Evolutionary conservation across 2,797 vertebrate genomes (phyloP), one percentile per base, ranked within the genome.

Genomic region (Hafferia zeledoni): DNA sequence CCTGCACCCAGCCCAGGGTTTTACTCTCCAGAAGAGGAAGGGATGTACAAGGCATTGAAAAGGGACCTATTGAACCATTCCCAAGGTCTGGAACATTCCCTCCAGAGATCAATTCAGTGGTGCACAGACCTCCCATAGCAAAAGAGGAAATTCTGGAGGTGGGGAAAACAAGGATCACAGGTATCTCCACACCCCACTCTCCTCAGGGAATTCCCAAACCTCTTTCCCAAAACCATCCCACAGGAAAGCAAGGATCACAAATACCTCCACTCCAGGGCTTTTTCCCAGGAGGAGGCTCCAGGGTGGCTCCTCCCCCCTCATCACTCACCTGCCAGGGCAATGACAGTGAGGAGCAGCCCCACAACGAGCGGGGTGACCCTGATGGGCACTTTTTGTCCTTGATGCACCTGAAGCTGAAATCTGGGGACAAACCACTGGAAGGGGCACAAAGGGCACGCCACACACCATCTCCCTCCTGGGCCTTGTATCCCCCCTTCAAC

Each of bases 61-160:
- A 56, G 35, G 2, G 86, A 43, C 3, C 70, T 41, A 1, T 82
- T 49, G 47, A 17, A 4, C 86, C 86, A 76, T 8, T 18, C 55
- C 78, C 86, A 89, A 9, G 43, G 55, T 8, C 47, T 49, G 2
- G 47, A 13, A 7, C 17, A 8, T 47, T 82, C 86, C 31, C 86
- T 47, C 3, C 3, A 23, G 10, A 89, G 78, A 14, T 70, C 56
- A 2, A 82, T 2, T 78, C 86, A 82, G 31, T n/a, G 49, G 31
- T 17, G 56, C 16, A 2, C 5, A 10, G 41, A 6, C 2, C 1
- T 0, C 27, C 78, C 56, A 0, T 63, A 75, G 30, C 47, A 55
- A 69, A 74, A 3, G 33, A 89, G 31, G 31, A 75, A 82, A 7
- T 1, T 4, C 77, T 88, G 6, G 30, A 11, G 30, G 59, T 13